Evolutionary conservation across 1,140 invertebrate species (phyloP), one percentile per base, ranked within the genome.

Genomic region (Diabrotica virgifera): DNA sequence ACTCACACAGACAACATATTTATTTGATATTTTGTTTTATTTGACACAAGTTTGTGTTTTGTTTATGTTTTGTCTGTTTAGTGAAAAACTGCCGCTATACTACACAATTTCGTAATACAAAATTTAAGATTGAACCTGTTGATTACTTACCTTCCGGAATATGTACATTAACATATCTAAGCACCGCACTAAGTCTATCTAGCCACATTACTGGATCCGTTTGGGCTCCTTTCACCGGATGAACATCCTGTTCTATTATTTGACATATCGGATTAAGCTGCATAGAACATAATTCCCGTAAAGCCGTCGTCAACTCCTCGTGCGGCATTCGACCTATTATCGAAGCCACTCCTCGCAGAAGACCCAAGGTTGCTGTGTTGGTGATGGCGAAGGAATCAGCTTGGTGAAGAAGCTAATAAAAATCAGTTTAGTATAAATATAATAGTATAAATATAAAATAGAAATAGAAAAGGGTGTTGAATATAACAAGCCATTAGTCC

Each of bases 201-300:
- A 99, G 81, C 94, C 95, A 98, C 64, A 94, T 81, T 14, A 89
- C 88, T n/a, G 96, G 95, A 84, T 98, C 95, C 46, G 80, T 83
- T 70, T 87, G 83, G 10, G 79, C 80, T 58, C 80, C 81, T 73
- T 75, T 73, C 6, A 80, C 66, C 4, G 77, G 75, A 35, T 76
- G 67, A 5, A 72, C 70, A 71, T 77, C 78, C 38, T 81, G 78
- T 68, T 86, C 80, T 54, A 88, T 77, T 63, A 91, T 75, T 66
- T 85, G 73, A 67, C 82, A 80, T 24, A 95, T 76, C 5, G 89
- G 88, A 58, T 81, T 84, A n/a, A 90, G 80, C 78, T 94, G 92
- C 69, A 91, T 85, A 62, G 85, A 84, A 73, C 92, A 93, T 35
- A 95, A 82, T 77, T 95, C 87, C 66, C 88, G 85, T 80, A 97